Conservation (phyloP, 2,797 vertebrate species). For the Manis javanica region DNA sequence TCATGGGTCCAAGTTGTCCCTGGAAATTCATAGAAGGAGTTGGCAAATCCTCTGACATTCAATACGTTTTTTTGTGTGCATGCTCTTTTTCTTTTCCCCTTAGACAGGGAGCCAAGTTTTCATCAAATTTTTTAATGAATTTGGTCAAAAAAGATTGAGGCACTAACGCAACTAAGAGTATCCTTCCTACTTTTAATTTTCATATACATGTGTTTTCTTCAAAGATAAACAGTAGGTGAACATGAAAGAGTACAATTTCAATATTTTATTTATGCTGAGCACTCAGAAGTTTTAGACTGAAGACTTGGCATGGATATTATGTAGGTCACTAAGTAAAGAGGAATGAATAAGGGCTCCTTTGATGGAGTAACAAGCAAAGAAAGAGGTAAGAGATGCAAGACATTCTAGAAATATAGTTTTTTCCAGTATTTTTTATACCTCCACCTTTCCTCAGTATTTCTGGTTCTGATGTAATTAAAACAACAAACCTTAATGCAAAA, state of each 20-base stretch:
- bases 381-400: background rate
- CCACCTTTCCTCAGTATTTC: background rate
- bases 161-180: background rate
- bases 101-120: slow-evolving; percentile 30
- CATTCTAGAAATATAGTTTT: background rate
- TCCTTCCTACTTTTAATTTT: slow-evolving; percentile 50
- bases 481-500: slow-evolving; percentile 45
- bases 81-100: background rate
- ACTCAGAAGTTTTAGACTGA: slow-evolving; percentile 57
- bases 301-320: slow-evolving; percentile 1
- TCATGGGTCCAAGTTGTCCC: background rate
- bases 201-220: slow-evolving; percentile 47
- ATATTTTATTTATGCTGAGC: slow-evolving; percentile 29
- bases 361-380: background rate
- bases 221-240: slow-evolving; percentile 40
- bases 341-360: background rate
- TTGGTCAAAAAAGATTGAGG: slow-evolving; percentile 56
- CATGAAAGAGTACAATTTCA: slow-evolving; percentile 39
- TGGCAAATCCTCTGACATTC: slow-evolving; percentile 53
- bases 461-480: background rate
- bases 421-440: background rate
- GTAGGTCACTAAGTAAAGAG: slow-evolving; percentile 61
- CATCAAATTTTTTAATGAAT: slow-evolving; percentile 55
- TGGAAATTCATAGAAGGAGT: background rate
- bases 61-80: background rate